Conservation (phyloP, 2,888 invertebrate genomes). For the Phymatocera aterrima region DNA sequence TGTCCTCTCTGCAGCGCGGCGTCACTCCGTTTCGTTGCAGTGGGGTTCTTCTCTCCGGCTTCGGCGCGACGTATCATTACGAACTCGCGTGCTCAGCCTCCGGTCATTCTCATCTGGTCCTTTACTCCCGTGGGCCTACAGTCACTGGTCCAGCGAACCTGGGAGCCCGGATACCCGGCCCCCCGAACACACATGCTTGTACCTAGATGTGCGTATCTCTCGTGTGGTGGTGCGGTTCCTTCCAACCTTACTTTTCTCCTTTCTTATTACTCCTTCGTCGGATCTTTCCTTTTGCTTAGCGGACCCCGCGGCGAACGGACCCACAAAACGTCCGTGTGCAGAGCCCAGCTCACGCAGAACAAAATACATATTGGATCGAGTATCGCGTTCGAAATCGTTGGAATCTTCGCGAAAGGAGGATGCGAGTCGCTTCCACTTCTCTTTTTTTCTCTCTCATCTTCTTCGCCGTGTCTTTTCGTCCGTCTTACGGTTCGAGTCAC, state of each 20-base stretch:
- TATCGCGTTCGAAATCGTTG: neutral
- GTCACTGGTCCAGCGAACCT: neutral
- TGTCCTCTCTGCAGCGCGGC: slow-evolving; percentile 42
- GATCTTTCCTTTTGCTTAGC: slow-evolving; percentile 42
- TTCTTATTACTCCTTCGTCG: slow-evolving; percentile 34
- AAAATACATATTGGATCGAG: too few relatives aligned
- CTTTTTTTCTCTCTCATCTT: too few relatives aligned
- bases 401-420: too few relatives aligned
- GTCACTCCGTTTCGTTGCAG: slow-evolving; percentile 39
- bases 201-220: neutral
- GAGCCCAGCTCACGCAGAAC: slow-evolving; percentile 39
- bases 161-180: slow-evolving; percentile 22
- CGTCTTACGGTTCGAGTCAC: too few relatives aligned
- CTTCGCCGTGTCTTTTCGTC: too few relatives aligned
- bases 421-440: too few relatives aligned
- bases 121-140: slow-evolving; percentile 24
- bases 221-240: neutral
- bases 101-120: slow-evolving; percentile 67
- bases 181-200: slow-evolving; percentile 1
- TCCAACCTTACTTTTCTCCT: slow-evolving; percentile 19
- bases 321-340: slow-evolving; percentile 26
- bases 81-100: slow-evolving; percentile 70
- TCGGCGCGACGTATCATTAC: slow-evolving; percentile 64
- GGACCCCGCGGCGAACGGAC: slow-evolving; percentile 45
- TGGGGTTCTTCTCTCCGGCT: slow-evolving; percentile 41